Base-by-base conservation (phyloP, 1,140 invertebrate species). In the Zaprionus taronus region DNA sequence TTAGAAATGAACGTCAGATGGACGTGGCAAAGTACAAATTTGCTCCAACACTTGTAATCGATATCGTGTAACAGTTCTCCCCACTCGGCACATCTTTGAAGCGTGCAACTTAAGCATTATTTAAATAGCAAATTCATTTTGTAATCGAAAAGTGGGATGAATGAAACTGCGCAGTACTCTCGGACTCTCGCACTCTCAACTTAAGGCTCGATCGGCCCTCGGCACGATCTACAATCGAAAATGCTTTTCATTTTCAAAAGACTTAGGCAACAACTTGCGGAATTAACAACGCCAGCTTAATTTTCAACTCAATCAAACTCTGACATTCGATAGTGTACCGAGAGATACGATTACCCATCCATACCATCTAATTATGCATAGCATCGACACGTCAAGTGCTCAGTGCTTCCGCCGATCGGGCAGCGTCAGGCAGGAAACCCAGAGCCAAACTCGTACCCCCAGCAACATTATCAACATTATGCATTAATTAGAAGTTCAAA, bases 301-400 rank as follows among this genome's bases (percentile, higher is more conserved):
- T 51, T 51, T 20, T 51, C 47, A 51, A 24, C 47, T 51, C 47
- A 51, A 51, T 51, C 47, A 51, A 51, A 1, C 20, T 5, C 70
- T 69, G 81, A 87, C 81, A 89, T 69, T 69, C 76, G 81, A 89
- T 84, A 68, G 67, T 61, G 38, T 55, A 72, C 34, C 14, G 64
- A 53, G 57, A 78, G 66, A 68, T 79, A 70, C 67, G 66, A 75
- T 79, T 83, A 81, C 73, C 69, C 56, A 73, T 38, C 72, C 31
- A 71, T 64, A 57, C 58, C 78, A 74, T 87, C 84, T 87, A 89
- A 89, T 89, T 89, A 89, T 89, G 81, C 83, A 84, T 56, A 56
- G 51, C 44, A 61, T 41, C 68, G 41, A 60, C 64, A 80, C 70
- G 26, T 86, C 80, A 79, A 89, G 78, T 89, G 72, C 68, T 76